Evolutionary conservation across 2,797 vertebrate genomes (phyloP).

Genomic region (Amblyraja radiata): DNA sequence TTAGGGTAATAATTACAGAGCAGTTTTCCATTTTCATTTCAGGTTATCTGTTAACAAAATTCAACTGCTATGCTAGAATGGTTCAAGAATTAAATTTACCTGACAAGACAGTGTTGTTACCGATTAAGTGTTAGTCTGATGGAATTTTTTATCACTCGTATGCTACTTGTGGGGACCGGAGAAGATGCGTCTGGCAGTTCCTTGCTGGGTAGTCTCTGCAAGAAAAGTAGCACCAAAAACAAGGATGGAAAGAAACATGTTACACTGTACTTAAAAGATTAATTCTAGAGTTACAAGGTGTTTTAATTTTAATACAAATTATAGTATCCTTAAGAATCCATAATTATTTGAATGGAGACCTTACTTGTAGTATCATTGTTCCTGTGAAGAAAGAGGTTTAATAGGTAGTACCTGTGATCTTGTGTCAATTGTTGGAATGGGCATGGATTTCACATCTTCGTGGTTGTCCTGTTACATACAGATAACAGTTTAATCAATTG

Average conservation of each 20-base stretch:
- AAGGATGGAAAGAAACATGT: conserved; percentile 37
- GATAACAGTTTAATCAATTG: conserved; percentile 33
- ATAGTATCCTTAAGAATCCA: background rate
- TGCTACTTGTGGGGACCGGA: conserved; percentile 80
- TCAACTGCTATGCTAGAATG: conserved; percentile 20
- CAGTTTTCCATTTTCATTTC: background rate
- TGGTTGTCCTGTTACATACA: conserved; percentile 55
- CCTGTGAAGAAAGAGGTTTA: conserved; percentile 39
- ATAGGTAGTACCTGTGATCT: conserved; percentile 75
- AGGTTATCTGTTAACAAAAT: conserved; percentile 12
- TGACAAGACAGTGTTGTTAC: conserved; percentile 58
- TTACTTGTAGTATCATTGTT: conserved; percentile 33
- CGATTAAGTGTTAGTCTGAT: conserved; percentile 93
- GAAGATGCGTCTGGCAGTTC: conserved; percentile 92
- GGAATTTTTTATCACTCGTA: conserved; percentile 89
- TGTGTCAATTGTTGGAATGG: conserved; percentile 77
- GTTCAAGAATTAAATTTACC: conserved; percentile 48
- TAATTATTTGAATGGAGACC: conserved; percentile 7
- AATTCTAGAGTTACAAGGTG: conserved; percentile 22
- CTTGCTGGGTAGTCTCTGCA: conserved; percentile 87
- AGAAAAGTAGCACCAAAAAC: conserved; percentile 40
- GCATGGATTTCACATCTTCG: conserved; percentile 64
- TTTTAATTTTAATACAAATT: conserved; percentile 6
- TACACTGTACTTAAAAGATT: conserved; percentile 25
- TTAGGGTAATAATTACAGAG: background rate